Percentiles rank a stretch among this genome's conserved stretches.
phyloP scores from a whole-genome alignment of 2,888 invertebrate genomes.

The Steromphala cineraria region DNA sequence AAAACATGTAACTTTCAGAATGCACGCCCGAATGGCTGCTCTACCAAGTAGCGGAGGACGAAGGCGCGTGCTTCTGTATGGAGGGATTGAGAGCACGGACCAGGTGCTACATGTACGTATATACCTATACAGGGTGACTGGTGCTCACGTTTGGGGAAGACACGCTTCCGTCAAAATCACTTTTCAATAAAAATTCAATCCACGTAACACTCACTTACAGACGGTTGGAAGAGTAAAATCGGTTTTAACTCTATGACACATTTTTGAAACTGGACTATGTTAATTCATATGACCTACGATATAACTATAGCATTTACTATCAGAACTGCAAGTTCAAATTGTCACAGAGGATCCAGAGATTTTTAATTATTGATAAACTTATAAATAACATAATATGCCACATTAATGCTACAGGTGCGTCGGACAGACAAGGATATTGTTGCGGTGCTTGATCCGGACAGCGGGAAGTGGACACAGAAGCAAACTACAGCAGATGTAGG shows the following conservation, averaged over 20 bases:
- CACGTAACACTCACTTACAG: too few species aligned
- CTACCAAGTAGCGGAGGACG: conserved; percentile 40
- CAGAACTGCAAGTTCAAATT: background rate
- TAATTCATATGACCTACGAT: too few species aligned
- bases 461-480: conserved; percentile 34
- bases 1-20: conserved; percentile 31
- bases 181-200: too few species aligned
- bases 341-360: background rate
- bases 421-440: conserved; percentile 28
- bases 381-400: too few species aligned
- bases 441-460: conserved; percentile 41
- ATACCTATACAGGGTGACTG: background rate
- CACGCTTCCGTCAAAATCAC: too few species aligned
- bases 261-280: too few species aligned
- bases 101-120: conserved; percentile 43
- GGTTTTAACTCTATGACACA: too few species aligned
- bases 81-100: conserved; percentile 40
- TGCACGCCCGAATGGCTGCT: conserved; percentile 43
- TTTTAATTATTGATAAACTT: too few species aligned
- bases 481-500: conserved; percentile 29
- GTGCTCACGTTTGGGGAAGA: background rate
- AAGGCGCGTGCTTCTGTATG: conserved; percentile 46
- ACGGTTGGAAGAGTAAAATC: too few species aligned
- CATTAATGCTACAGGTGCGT: too few species aligned
- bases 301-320: too few species aligned